Percentiles rank a stretch among this genome's conserved stretches.
Evolutionary conservation across 2,888 invertebrate species (phyloP).

Genomic region (Meghimatium bilineatum): DNA sequence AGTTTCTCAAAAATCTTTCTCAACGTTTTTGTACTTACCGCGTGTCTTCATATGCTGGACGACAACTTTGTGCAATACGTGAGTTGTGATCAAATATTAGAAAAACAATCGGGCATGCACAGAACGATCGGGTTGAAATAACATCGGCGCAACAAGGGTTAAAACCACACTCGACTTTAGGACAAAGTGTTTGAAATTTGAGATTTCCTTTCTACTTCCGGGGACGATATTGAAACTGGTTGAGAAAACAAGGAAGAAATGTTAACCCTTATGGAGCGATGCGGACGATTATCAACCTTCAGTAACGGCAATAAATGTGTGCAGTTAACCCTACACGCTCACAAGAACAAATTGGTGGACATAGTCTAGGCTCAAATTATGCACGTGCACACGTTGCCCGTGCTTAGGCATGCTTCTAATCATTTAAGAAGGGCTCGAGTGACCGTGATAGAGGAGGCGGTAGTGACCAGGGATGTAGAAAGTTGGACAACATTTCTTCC

Average conservation of each 20-base stretch:
- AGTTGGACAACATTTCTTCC: constrained; percentile 26
- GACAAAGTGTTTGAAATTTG: neutral
- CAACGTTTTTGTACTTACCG: too few species aligned
- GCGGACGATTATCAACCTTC: neutral
- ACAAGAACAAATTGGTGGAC: neutral
- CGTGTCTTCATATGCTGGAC: neutral
- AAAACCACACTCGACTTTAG: neutral
- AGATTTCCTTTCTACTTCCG: neutral
- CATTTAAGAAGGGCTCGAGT: constrained; percentile 43
- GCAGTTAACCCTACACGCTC: constrained; percentile 31
- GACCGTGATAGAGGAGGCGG: neutral
- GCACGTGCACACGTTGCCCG: constrained; percentile 52
- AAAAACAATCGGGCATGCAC: neutral
- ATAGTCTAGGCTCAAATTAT: constrained; percentile 44
- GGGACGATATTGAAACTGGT: neutral
- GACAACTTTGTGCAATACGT: neutral
- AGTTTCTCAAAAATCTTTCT: too few species aligned
- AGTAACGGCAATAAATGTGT: constrained; percentile 8
- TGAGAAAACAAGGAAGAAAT: neutral
- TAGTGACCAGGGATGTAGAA: neutral
- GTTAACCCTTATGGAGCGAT: neutral
- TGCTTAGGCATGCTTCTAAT: constrained; percentile 49
- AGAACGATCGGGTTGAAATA: neutral
- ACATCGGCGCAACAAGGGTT: neutral
- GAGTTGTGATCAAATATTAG: neutral